Evolutionary conservation across 2,888 invertebrate genomes (phyloP).

Genomic region (Erpobdella octoculata): DNA sequence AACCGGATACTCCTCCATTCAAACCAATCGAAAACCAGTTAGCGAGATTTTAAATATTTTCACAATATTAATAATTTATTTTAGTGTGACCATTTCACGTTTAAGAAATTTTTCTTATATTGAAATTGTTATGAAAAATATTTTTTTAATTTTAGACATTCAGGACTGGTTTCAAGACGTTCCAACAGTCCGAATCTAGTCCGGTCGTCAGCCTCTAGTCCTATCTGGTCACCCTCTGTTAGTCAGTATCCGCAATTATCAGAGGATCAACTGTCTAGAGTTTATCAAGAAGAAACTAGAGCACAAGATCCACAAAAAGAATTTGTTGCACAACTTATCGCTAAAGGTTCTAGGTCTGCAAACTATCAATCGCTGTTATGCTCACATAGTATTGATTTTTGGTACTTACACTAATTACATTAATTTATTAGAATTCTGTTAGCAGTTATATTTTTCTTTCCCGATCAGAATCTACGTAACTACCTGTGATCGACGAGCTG

Average conservation of each 20-base stretch:
- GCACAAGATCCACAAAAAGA: background rate
- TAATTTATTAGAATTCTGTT: no score
- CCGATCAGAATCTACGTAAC: slow-evolving; percentile 1
- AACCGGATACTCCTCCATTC: background rate
- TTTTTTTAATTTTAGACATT: background rate
- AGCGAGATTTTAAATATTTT: no score
- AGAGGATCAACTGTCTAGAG: background rate
- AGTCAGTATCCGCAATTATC: background rate
- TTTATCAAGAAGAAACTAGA: no score
- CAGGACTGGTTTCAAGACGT: background rate
- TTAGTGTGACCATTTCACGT: no score
- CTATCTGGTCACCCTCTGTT: background rate
- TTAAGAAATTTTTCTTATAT: no score
- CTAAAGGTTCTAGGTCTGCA: slow-evolving; percentile 2
- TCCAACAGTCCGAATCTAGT: background rate
- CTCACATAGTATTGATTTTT: no score
- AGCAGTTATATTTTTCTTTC: background rate
- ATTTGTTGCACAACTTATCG: background rate
- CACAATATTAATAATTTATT: no score
- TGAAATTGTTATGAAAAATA: background rate
- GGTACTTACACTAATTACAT: no score
- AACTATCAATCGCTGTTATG: no score
- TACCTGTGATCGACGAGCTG: background rate
- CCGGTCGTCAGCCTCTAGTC: background rate
- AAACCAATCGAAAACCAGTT: background rate